Percentiles rank a stretch among this genome's conserved stretches.
These are phyloP conservation scores for Sylvietta virens DNA, from an alignment of 2,113 vertebrate genomes.

Conservation along the genomic window DNA sequence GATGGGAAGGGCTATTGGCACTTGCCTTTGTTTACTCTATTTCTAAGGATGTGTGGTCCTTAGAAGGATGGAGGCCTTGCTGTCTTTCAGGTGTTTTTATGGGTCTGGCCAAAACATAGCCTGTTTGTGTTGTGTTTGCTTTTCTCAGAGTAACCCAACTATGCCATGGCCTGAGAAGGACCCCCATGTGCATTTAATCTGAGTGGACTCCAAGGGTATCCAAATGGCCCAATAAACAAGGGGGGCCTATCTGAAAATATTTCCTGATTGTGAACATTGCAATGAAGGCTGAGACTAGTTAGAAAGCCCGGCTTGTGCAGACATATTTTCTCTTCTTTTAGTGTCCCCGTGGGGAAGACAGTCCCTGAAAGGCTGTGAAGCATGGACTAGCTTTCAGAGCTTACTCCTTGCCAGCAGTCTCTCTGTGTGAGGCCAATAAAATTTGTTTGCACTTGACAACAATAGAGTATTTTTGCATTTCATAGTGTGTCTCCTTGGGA, in stretches of 20 bases:
- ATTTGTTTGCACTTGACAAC: conserved; percentile 57
- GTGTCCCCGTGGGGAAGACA: conserved; percentile 3
- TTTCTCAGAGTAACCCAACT: background rate
- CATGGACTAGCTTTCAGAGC: background rate
- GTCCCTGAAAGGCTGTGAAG: conserved; percentile 29
- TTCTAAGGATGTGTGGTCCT: background rate
- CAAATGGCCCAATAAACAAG: background rate
- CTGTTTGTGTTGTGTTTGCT: background rate
- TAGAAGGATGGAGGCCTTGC: background rate
- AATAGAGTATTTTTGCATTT: conserved; percentile 9
- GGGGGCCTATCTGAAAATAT: background rate
- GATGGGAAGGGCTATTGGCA: conserved; percentile 22
- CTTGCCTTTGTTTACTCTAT: conserved; percentile 26
- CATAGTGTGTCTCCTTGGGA: background rate
- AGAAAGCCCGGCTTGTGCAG: background rate
- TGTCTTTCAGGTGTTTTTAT: conserved; percentile 5
- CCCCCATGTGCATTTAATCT: background rate
- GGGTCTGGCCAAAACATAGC: background rate
- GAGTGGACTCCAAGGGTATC: background rate
- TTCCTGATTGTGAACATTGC: background rate
- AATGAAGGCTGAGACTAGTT: background rate
- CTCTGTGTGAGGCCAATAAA: conserved; percentile 48
- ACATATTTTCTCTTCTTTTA: conserved; percentile 25
- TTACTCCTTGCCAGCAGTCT: conserved; percentile 40
- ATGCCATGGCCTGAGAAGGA: background rate